A percentile compares a stretch with the other conserved stretches of the same genome.
These are phyloP conservation scores for Cyprinus carpio DNA, from an alignment of 2,113 vertebrate genomes.

Conservation along the genomic window DNA sequence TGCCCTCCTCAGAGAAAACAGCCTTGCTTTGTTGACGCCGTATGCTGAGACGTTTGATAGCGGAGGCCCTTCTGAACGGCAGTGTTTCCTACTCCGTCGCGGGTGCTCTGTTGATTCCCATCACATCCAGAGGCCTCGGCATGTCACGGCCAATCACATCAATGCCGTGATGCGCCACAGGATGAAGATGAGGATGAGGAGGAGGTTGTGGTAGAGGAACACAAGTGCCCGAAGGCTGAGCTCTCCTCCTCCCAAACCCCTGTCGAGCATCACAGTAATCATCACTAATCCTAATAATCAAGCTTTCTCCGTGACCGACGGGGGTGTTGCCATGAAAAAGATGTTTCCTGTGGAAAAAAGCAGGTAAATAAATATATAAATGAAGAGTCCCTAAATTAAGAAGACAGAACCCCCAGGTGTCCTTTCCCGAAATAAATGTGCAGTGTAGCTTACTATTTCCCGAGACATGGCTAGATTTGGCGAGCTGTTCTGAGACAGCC, in stretches of 20 bases:
- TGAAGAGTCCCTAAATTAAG: slow-evolving; percentile 22
- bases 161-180: slow-evolving; percentile 29
- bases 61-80: neutral
- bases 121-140: slow-evolving; percentile 36
- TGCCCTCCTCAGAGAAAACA: neutral
- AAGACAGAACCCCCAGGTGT: slow-evolving; percentile 65
- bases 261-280: slow-evolving; percentile 63
- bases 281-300: slow-evolving; percentile 69
- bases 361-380: slow-evolving; percentile 66
- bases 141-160: slow-evolving; percentile 42
- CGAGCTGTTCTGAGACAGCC: slow-evolving; percentile 7
- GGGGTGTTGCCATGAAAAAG: slow-evolving; percentile 60
- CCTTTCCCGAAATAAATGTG: slow-evolving; percentile 20
- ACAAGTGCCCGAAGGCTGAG: slow-evolving; percentile 49
- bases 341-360: slow-evolving; percentile 60
- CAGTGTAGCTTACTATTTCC: slow-evolving; percentile 1
- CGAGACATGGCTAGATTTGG: neutral
- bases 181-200: slow-evolving; percentile 41
- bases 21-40: neutral
- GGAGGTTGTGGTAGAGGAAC: slow-evolving; percentile 43
- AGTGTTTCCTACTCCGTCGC: slow-evolving; percentile 15
- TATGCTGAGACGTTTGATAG: neutral
- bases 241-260: slow-evolving; percentile 40
- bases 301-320: slow-evolving; percentile 30
- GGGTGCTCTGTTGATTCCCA: slow-evolving; percentile 35